Percentiles rank a stretch among this genome's conserved stretches.
Conservation (phyloP, 1,140 invertebrate species). For the Protaetia brevitarsis region DNA sequence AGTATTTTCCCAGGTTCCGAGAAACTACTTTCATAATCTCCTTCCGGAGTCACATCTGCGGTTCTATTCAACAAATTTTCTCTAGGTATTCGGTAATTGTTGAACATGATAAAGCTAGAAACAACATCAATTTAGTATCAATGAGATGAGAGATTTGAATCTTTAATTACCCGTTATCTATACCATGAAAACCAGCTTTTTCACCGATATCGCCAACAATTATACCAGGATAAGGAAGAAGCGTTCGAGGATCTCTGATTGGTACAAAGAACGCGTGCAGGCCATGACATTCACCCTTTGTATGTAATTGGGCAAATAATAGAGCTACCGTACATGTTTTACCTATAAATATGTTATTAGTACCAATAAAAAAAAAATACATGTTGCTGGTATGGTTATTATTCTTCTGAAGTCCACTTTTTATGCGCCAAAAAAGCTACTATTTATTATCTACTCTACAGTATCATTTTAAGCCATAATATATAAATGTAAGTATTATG, state of each 20-base stretch:
- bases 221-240: slow-evolving; percentile 68
- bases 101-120: slow-evolving; percentile 80
- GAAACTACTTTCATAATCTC: slow-evolving; percentile 76
- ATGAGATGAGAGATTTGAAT: neutral
- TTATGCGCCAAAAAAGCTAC: too few species aligned
- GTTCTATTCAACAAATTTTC: slow-evolving; percentile 84
- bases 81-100: slow-evolving; percentile 82
- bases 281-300: slow-evolving; percentile 79
- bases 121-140: neutral
- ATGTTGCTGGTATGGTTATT: too few species aligned
- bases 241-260: slow-evolving; percentile 72
- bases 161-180: slow-evolving; percentile 77
- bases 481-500: too few species aligned
- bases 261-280: slow-evolving; percentile 83
- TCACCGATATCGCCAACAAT: slow-evolving; percentile 81
- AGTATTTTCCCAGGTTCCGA: slow-evolving; percentile 75
- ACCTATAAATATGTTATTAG: too few species aligned
- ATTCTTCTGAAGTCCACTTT: too few species aligned
- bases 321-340: slow-evolving; percentile 84
- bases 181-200: slow-evolving; percentile 82
- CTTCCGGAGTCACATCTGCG: slow-evolving; percentile 82
- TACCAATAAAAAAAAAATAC: neutral
- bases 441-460: too few species aligned
- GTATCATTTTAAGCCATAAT: too few species aligned
- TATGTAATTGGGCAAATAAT: slow-evolving; percentile 82